Percentiles rank a stretch among this genome's conserved stretches.
Conservation (phyloP, 1,140 invertebrate species). For the Notospermus geniculatus region DNA sequence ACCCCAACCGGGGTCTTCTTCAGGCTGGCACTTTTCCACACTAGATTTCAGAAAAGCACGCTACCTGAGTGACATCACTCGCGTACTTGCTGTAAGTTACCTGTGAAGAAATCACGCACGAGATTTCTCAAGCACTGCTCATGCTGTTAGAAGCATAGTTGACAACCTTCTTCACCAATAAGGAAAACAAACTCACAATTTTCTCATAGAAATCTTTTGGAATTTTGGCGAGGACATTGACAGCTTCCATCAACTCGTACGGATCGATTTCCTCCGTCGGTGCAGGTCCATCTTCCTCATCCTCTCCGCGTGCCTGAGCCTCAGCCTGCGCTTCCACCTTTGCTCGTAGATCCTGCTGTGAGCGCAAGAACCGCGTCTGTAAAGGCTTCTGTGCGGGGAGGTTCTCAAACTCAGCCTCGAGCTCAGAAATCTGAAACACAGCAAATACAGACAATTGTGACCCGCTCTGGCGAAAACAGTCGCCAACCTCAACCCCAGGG, state of each 20-base stretch:
- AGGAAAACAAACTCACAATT: conserved; percentile 50
- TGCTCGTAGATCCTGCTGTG: conserved; percentile 70
- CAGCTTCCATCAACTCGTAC: conserved; percentile 84
- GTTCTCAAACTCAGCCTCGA: conserved; percentile 86
- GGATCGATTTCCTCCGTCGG: conserved; percentile 71
- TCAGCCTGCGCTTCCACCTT: conserved; percentile 66
- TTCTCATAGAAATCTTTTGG: conserved; percentile 97
- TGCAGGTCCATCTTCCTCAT: conserved; percentile 27
- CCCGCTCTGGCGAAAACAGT: too few relatives aligned
- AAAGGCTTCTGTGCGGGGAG: conserved; percentile 66
- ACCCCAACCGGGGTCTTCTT: too few relatives aligned
- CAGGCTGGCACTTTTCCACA: too few relatives aligned
- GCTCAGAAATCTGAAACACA: conserved; percentile 70
- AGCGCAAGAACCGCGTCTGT: conserved; percentile 79
- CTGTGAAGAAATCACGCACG: too few relatives aligned
- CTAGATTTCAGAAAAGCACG: too few relatives aligned
- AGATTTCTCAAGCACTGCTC: too few relatives aligned
- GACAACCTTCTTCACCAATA: too few relatives aligned
- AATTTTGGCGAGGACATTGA: conserved; percentile 87
- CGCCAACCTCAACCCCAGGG: too few relatives aligned
- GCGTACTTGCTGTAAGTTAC: too few relatives aligned
- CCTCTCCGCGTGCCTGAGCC: conserved; percentile 60
- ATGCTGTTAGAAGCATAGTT: too few relatives aligned
- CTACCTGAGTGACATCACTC: too few relatives aligned
- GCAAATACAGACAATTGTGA: too few relatives aligned